Conservation (phyloP, 1,140 invertebrate genomes). For the Aporrectodea caliginosa region DNA sequence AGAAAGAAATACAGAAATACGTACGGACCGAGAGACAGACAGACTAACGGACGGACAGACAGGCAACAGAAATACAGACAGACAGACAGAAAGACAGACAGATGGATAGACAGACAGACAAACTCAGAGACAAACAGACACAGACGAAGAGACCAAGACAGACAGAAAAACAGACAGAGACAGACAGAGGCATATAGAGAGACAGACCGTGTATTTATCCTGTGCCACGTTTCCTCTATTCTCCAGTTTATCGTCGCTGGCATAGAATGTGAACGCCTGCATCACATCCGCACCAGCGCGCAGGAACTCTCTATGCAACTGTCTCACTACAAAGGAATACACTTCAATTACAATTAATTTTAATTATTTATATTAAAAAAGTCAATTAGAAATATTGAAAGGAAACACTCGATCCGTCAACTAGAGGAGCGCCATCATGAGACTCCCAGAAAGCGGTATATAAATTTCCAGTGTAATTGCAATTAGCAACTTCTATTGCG, state of each 20-base stretch:
- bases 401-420: too few species aligned
- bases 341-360: background rate
- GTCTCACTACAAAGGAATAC: slow-evolving; percentile 40
- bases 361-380: too few species aligned
- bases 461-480: too few species aligned
- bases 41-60: background rate
- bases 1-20: slow-evolving; percentile 3
- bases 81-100: slow-evolving; percentile 9
- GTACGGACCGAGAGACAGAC: background rate
- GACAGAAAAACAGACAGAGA: background rate
- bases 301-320: slow-evolving; percentile 53
- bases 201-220: slow-evolving; percentile 45
- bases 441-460: too few species aligned
- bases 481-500: too few species aligned
- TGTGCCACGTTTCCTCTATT: slow-evolving; percentile 53
- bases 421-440: too few species aligned
- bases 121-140: background rate
- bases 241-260: slow-evolving; percentile 54
- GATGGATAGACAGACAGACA: background rate
- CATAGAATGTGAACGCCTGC: slow-evolving; percentile 57
- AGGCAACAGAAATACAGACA: background rate
- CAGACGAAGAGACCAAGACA: background rate
- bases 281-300: slow-evolving; percentile 56
- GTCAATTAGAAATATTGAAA: too few species aligned
- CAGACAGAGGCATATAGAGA: background rate